Conservation (phyloP, 92 coral and sea anemone genomes). For the Epizoanthus rinbou region DNA sequence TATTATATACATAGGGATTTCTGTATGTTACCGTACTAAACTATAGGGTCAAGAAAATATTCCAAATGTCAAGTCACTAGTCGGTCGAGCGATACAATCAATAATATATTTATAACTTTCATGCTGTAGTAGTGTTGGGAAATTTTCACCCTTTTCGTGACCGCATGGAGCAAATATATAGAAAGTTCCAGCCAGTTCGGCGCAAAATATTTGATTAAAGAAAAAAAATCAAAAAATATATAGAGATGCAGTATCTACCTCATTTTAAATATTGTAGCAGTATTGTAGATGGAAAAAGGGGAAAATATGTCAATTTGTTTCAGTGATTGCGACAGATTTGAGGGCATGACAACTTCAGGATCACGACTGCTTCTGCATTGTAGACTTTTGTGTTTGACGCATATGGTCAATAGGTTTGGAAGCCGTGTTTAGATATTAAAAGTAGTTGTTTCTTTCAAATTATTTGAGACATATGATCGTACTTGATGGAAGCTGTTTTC, state of each 20-base stretch:
- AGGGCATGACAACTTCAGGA: no score
- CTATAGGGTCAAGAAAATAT: background rate
- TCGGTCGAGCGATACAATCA: conserved; percentile 3
- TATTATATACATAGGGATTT: conserved; percentile 5
- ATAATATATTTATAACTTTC: conserved; percentile 3
- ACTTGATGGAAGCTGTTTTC: background rate
- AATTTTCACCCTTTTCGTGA: background rate
- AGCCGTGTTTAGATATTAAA: no score
- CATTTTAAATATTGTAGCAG: background rate
- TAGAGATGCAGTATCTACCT: background rate
- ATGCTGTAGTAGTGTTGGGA: background rate
- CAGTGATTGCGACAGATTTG: no score
- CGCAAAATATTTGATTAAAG: background rate
- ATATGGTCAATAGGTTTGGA: no score
- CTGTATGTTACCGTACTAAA: background rate
- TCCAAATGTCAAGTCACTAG: background rate
- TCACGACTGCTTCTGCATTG: no score
- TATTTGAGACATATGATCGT: background rate
- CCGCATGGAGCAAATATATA: background rate
- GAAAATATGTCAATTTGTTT: no score
- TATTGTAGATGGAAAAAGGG: no score
- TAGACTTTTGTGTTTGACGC: no score
- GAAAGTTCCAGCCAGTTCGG: background rate
- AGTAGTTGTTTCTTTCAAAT: background rate
- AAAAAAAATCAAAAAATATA: background rate